Conservation (phyloP, 2,888 invertebrate species). For the Trichacis sp. region DNA sequence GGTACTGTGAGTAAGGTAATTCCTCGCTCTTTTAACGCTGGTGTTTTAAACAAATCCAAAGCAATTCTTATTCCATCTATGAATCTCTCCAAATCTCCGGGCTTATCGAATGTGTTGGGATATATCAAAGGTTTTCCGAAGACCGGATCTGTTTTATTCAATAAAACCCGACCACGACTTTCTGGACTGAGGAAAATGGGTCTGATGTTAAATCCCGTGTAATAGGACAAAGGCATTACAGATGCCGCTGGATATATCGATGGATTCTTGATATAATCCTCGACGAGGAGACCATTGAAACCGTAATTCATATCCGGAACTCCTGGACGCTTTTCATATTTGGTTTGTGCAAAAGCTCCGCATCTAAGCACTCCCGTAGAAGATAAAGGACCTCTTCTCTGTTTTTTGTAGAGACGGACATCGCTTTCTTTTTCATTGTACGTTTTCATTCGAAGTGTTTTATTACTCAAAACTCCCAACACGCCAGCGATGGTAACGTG, state of each 20-base stretch:
- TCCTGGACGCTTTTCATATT: slow-evolving; percentile 66
- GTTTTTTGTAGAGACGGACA: slow-evolving; percentile 70
- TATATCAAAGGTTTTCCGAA: slow-evolving; percentile 71
- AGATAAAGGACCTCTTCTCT: slow-evolving; percentile 70
- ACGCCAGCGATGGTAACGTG: slow-evolving; percentile 69
- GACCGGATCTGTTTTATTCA: slow-evolving; percentile 38
- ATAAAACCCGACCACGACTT: slow-evolving; percentile 38
- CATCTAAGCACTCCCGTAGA: slow-evolving; percentile 71
- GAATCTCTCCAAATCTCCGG: slow-evolving; percentile 65
- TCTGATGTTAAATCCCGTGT: slow-evolving; percentile 27
- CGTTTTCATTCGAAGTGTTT: slow-evolving; percentile 52
- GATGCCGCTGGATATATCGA: slow-evolving; percentile 50
- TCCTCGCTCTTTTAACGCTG: slow-evolving; percentile 75
- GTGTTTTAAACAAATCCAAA: slow-evolving; percentile 48
- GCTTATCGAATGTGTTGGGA: slow-evolving; percentile 71
- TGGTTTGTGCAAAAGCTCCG: slow-evolving; percentile 75
- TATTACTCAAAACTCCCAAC: slow-evolving; percentile 57
- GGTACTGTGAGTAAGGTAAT: slow-evolving; percentile 81
- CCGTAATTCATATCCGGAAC: slow-evolving; percentile 78
- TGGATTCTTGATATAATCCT: slow-evolving; percentile 74
- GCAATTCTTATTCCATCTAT: slow-evolving; percentile 58
- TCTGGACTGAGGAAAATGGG: slow-evolving; percentile 29
- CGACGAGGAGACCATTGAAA: slow-evolving; percentile 73
- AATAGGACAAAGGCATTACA: slow-evolving; percentile 52
- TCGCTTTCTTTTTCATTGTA: slow-evolving; percentile 58